A percentile compares a stretch with the other conserved stretches of the same genome.
These are phyloP conservation scores for Strix uralensis DNA, from an alignment of 2,113 vertebrate species.

Conservation along the genomic window DNA sequence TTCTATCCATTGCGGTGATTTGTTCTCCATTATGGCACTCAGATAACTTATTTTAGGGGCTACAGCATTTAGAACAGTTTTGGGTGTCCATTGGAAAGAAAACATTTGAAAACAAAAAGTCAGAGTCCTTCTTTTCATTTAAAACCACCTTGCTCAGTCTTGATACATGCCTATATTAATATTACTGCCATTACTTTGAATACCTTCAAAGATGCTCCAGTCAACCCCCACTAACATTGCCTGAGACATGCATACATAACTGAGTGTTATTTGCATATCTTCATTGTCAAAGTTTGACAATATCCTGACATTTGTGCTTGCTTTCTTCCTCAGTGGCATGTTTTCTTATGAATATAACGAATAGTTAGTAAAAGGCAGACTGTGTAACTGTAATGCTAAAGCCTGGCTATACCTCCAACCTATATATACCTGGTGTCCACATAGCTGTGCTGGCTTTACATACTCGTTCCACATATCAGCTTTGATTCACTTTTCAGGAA, in stretches of 20 bases:
- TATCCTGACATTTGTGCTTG: neutral
- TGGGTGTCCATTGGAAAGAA: neutral
- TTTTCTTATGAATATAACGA: neutral
- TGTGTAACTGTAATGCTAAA: neutral
- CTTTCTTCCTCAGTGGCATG: neutral
- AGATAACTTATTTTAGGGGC: neutral
- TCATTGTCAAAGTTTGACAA: neutral
- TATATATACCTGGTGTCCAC: neutral
- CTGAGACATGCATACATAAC: neutral
- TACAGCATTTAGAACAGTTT: neutral
- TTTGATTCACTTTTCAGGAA: neutral
- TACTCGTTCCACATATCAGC: neutral
- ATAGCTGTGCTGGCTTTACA: neutral
- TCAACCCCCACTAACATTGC: rapidly evolving
- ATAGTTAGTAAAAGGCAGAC: neutral
- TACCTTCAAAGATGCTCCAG: neutral
- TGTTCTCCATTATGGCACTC: neutral
- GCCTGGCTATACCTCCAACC: neutral
- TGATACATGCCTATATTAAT: neutral
- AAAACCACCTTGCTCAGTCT: neutral
- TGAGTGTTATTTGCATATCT: neutral
- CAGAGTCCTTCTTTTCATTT: neutral
- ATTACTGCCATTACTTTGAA: neutral
- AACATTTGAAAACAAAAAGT: neutral
- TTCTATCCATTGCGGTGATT: neutral